Percentiles rank a stretch among this genome's conserved stretches.
Evolutionary conservation across 1,140 invertebrate species (phyloP).

Genomic region (Lucilia sericata): DNA sequence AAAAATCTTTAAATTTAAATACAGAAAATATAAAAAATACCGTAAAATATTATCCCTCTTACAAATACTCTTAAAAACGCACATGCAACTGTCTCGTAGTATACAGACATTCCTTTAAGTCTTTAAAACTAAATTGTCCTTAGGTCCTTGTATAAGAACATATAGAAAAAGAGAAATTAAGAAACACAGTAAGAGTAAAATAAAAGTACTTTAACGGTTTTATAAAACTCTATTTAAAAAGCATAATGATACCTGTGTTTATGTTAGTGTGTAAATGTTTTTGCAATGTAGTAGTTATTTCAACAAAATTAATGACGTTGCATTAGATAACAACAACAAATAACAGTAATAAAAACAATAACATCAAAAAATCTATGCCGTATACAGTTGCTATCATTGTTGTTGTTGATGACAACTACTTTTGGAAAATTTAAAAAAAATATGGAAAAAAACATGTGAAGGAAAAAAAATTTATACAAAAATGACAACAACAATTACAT

Average conservation of each 20-base stretch:
- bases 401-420: too few relatives aligned
- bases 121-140: not conserved
- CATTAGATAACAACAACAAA: conserved; percentile 20
- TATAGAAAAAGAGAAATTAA: not conserved
- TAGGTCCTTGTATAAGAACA: not conserved
- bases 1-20: not conserved
- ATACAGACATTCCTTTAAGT: not conserved
- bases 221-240: not conserved
- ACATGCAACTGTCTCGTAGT: not conserved
- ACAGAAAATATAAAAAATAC: not conserved
- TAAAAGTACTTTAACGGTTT: not conserved
- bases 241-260: not conserved
- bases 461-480: too few relatives aligned
- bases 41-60: not conserved
- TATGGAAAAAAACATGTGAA: too few relatives aligned
- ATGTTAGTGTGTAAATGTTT: not conserved
- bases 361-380: too few relatives aligned
- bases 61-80: not conserved
- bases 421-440: too few relatives aligned
- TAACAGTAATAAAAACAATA: conserved; percentile 4
- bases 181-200: not conserved
- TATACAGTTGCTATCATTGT: too few relatives aligned
- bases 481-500: too few relatives aligned
- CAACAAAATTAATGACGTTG: conserved; percentile 40
- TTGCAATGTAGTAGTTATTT: too few relatives aligned